These are phyloP conservation scores for Whitmania pigra DNA, from an alignment of 1,140 invertebrate species.

Conservation along the genomic window DNA sequence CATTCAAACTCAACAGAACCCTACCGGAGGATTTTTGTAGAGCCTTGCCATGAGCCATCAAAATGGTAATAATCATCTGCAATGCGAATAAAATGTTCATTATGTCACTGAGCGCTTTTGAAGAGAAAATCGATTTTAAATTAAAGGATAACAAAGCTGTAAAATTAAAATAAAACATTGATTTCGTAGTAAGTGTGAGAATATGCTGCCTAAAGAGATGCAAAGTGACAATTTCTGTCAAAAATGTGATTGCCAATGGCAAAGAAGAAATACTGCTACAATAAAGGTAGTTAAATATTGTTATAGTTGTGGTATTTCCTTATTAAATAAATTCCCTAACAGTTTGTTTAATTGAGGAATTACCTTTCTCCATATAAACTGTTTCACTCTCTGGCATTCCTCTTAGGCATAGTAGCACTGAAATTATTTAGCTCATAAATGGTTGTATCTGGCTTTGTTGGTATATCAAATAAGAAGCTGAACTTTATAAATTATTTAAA, in stretches of 20 bases:
- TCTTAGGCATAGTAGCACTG: not conserved
- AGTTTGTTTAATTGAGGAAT: not conserved
- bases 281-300: constrained; percentile 60
- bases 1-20: constrained; percentile 12
- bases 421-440: not conserved
- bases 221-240: constrained; percentile 59
- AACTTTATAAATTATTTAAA: not conserved
- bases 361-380: not conserved
- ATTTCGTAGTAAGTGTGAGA: constrained; percentile 66
- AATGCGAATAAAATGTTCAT: not conserved
- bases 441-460: not conserved
- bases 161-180: not conserved
- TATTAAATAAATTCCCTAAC: not conserved
- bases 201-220: constrained; percentile 54
- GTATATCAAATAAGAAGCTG: not conserved
- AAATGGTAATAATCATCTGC: constrained; percentile 13
- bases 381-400: not conserved
- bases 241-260: constrained; percentile 86
- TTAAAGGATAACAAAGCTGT: not conserved
- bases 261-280: constrained; percentile 87
- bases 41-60: constrained; percentile 19
- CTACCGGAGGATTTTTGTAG: constrained; percentile 19
- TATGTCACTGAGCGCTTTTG: not conserved
- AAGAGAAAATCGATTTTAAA: not conserved
- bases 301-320: not conserved